Conservation (phyloP, 2,113 vertebrate genomes). For the Apodemus sylvaticus region DNA sequence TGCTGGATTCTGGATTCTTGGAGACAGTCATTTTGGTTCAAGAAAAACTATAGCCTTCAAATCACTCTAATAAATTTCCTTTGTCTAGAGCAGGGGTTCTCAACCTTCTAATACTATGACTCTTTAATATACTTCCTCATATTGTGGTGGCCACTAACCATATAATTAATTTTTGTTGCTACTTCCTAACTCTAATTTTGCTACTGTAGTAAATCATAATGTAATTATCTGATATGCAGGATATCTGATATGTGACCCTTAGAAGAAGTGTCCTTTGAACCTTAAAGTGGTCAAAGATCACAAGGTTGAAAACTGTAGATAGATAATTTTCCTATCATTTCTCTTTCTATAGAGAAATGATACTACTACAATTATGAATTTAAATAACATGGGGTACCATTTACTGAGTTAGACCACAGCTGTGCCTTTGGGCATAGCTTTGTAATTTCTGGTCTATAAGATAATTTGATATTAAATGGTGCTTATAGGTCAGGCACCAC, state of each 20-base stretch:
- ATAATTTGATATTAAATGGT: not conserved
- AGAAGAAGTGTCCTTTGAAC: not conserved
- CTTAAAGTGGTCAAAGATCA: not conserved
- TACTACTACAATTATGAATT: not conserved
- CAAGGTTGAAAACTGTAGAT: not conserved
- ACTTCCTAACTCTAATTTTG: not conserved
- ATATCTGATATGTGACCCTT: not conserved
- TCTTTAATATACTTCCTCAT: not conserved
- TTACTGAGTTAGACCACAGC: not conserved
- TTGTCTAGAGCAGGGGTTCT: not conserved
- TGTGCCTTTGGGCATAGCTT: not conserved
- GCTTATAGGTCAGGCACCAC: constrained; percentile 7
- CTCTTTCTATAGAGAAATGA: not conserved
- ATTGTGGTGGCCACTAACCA: not conserved
- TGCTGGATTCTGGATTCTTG: not conserved
- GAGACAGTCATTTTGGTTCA: not conserved
- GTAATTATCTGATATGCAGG: not conserved
- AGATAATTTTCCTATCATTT: not conserved
- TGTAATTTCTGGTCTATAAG: not conserved
- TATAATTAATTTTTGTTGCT: not conserved
- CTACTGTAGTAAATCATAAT: not conserved
- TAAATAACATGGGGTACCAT: not conserved
- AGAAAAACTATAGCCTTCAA: not conserved
- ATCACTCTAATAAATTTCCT: not conserved
- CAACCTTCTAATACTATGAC: not conserved